Base-by-base conservation (phyloP, 2,888 invertebrate genomes). In the Orchestes rusci region DNA sequence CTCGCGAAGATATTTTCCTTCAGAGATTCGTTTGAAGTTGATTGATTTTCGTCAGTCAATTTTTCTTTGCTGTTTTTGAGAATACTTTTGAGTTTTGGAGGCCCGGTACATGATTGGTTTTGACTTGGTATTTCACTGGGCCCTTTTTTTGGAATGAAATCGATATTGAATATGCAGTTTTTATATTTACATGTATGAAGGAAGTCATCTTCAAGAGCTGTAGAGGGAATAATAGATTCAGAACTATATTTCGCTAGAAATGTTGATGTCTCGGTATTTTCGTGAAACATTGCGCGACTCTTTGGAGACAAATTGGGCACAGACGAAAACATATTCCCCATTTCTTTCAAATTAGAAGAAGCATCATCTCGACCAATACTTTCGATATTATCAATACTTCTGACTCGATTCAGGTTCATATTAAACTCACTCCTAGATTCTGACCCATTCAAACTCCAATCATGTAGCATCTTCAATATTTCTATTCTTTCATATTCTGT, bases 81-180 rank as follows among this genome's bases (percentile, higher is more conserved):
- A 43, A 65, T 66, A 44, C 65, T 53, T 54, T 65, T 65, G 5
- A 42, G 42, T 31, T 45, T 49, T 3, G 29, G 23, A 5, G 58
- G 58, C 39, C 55, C 32, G 13, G 30, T 13, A 17, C 13, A 29
- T n/a, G 27, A 13, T 8, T 30, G 15, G 19, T 43, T 36, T 37
- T 41, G 12, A 16, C 27, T 19, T 51, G 71, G 71, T 13, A 70
- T 59, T 49, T 73, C 71, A 52, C 73, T 67, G 8, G 68, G 66
- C 39, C 68, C 63, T 2, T 67, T 66, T 66, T 70, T 66, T 45
- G 56, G 53, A 72, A 68, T 61, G 50, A 58, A 62, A 49, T 64
- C 59, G 23, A 62, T 59, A 56, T 69, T 69, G 56, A 69, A 69
- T 55, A 69, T 69, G 53, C 69, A 69, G 55, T 69, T 68, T 40